Evolutionary conservation across 53 echinoderm and acorn worm species (phyloP), one percentile per base, ranked within the genome.

Genomic region (Glandiceps talaboti): DNA sequence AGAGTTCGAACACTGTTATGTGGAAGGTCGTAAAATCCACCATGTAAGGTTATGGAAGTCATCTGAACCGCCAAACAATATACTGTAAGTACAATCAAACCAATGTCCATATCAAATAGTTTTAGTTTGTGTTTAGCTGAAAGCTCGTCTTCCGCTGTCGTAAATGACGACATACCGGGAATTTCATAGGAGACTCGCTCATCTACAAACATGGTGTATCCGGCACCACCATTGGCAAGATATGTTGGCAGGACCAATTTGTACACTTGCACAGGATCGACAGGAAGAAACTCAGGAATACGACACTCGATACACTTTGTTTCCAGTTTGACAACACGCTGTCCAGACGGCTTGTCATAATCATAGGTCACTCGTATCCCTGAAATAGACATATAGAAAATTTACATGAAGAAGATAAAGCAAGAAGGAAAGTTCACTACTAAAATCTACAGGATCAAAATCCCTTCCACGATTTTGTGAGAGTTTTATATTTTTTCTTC

Each of bases 361-460:
- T 89, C 87, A 32, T 84, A 96, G 14, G 76, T 84, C 1, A 96
- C 93, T 33, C 89, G 32, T 26, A 95, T 73, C 28, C 96, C 96
- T 95, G 82, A 27, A 73, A 29, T 45, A 64, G 1, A n/a, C n/a
- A n/a, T n/a, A n/a, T n/a, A n/a, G n/a, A n/a, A n/a, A n/a, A n/a
- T n/a, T n/a, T n/a, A n/a, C n/a, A n/a, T n/a, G n/a, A n/a, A n/a
- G n/a, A n/a, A n/a, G n/a, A n/a, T n/a, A n/a, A n/a, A n/a, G n/a
- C n/a, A n/a, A n/a, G n/a, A n/a, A n/a, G n/a, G n/a, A n/a, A n/a
- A n/a, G n/a, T n/a, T n/a, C n/a, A n/a, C n/a, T n/a, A n/a, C n/a
- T n/a, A n/a, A n/a, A n/a, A n/a, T n/a, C n/a, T n/a, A n/a, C n/a
- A n/a, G n/a, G n/a, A n/a, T n/a, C n/a, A n/a, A n/a, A n/a, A n/a